phyloP scores from a whole-genome alignment of 2,797 vertebrate genomes.

The Mycteria americana region DNA sequence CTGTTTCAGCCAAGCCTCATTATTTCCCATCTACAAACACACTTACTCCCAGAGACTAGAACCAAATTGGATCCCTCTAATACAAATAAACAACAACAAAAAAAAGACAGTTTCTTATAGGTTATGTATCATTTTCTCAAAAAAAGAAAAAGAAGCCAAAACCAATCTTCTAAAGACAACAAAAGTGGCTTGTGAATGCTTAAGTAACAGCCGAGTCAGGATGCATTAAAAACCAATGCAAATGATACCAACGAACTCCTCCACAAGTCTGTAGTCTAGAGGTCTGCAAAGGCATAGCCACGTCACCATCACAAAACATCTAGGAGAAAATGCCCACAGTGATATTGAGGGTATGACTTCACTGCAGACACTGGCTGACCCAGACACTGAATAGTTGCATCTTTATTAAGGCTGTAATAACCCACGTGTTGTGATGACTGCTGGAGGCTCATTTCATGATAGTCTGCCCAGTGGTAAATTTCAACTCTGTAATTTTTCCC shows the following conservation, averaged over 20 bases:
- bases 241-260: not conserved
- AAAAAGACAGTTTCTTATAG: not conserved
- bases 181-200: not conserved
- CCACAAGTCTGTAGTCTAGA: not conserved
- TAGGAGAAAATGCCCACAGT: not conserved
- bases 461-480: not conserved
- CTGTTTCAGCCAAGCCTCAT: not conserved
- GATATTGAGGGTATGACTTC: not conserved
- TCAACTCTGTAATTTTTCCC: not conserved
- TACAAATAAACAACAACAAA: not conserved
- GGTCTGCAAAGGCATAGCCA: not conserved
- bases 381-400: not conserved
- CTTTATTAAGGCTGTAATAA: not conserved
- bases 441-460: not conserved
- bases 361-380: not conserved
- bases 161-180: not conserved
- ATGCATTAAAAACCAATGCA: not conserved
- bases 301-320: not conserved
- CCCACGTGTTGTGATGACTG: not conserved
- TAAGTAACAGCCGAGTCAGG: not conserved
- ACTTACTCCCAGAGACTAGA: not conserved
- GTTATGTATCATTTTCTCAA: not conserved
- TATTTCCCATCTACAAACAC: not conserved
- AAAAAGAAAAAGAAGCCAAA: not conserved
- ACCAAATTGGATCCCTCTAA: not conserved